These are phyloP conservation scores for Chromoteleia sp. DNA, from an alignment of 2,888 invertebrate species.

Conservation along the genomic window DNA sequence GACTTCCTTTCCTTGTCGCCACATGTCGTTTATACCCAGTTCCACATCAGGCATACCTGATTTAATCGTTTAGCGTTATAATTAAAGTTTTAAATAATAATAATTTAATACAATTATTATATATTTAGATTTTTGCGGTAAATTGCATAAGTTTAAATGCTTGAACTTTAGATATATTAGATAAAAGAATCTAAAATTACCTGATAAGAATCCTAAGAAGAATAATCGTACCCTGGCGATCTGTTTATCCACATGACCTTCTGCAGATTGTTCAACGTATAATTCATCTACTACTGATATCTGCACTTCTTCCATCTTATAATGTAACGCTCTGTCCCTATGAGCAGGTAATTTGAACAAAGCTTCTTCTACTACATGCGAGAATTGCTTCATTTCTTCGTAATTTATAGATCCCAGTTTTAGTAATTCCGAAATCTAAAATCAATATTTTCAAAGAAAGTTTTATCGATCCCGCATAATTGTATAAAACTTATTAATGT, in stretches of 20 bases:
- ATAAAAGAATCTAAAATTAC: conserved; percentile 82
- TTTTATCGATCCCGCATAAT: no score
- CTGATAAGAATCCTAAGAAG: conserved; percentile 97
- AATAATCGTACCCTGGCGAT: conserved; percentile 97
- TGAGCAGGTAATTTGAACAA: conserved; percentile 94
- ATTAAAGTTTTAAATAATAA: neutral
- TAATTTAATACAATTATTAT: no score
- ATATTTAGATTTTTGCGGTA: no score
- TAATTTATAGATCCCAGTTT: conserved; percentile 96
- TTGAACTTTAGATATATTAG: no score
- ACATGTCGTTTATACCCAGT: conserved; percentile 98
- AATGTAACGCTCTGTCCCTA: conserved; percentile 94
- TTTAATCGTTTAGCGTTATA: neutral
- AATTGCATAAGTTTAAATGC: no score
- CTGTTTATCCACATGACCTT: conserved; percentile 94
- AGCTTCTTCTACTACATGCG: conserved; percentile 95
- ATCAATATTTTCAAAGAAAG: conserved; percentile 15
- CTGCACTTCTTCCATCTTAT: conserved; percentile 98
- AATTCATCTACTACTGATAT: conserved; percentile 97
- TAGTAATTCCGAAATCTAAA: conserved; percentile 95
- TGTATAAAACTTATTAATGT: neutral
- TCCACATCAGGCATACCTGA: conserved; percentile 97
- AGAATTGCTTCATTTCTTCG: conserved; percentile 96
- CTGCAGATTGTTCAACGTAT: conserved; percentile 94
- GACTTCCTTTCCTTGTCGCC: conserved; percentile 99